These are phyloP conservation scores for Acholoe squamosa DNA, from an alignment of 2,888 invertebrate genomes.

Conservation along the genomic window DNA sequence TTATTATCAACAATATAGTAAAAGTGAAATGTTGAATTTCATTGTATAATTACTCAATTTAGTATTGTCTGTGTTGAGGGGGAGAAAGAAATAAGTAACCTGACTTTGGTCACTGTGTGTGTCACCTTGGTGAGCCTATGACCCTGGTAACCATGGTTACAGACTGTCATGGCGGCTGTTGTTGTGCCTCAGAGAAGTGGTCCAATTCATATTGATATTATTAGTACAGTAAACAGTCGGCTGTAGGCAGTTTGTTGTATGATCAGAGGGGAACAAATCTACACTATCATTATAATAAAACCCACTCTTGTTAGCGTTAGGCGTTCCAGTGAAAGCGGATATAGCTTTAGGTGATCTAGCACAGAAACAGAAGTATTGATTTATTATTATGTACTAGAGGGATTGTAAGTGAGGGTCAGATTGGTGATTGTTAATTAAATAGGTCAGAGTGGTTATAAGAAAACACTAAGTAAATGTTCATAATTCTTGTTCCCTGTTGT, in stretches of 20 bases:
- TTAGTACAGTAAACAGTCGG: neutral
- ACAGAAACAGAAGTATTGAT: neutral
- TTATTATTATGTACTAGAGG: neutral
- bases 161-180: slow-evolving; percentile 2
- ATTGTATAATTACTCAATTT: neutral
- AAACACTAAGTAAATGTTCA: no score
- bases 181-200: neutral
- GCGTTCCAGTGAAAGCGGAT: neutral
- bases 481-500: no score
- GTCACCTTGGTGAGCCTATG: neutral
- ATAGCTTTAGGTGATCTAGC: neutral
- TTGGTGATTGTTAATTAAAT: no score
- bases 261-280: neutral
- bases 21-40: neutral
- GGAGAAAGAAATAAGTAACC: neutral
- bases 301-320: neutral
- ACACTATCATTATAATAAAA: neutral
- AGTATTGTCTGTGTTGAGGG: neutral
- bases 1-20: neutral
- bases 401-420: no score
- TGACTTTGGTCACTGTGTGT: neutral
- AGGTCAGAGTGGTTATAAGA: no score
- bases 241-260: neutral
- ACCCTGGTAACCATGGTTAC: neutral
- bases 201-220: neutral